These are phyloP conservation scores for Laothoe populi DNA, from an alignment of 2,888 invertebrate species.

Conservation along the genomic window DNA sequence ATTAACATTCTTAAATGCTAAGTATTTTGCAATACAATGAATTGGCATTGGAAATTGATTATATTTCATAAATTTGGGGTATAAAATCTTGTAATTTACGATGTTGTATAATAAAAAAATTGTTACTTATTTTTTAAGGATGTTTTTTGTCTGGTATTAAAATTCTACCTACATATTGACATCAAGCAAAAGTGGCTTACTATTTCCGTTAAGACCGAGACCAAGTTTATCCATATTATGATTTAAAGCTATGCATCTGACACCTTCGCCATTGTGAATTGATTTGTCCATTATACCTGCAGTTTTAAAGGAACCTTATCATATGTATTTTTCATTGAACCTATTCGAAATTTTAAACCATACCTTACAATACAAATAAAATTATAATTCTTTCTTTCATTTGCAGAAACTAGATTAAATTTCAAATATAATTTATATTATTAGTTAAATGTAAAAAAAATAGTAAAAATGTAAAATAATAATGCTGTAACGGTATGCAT, in stretches of 20 bases:
- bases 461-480: background rate
- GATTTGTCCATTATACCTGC: slow-evolving; percentile 48
- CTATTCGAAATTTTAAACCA: no score
- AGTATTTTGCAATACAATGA: background rate
- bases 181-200: slow-evolving; percentile 67
- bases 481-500: no score
- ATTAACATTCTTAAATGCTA: slow-evolving; percentile 1
- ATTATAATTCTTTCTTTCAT: no score
- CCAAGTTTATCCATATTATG: slow-evolving; percentile 56
- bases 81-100: background rate
- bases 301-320: slow-evolving; percentile 30
- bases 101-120: no score
- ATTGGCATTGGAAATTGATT: background rate
- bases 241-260: slow-evolving; percentile 60
- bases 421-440: no score
- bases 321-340: no score
- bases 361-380: no score
- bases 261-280: slow-evolving; percentile 52
- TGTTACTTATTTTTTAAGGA: background rate
- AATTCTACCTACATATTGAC: slow-evolving; percentile 63
- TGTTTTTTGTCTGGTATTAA: slow-evolving; percentile 14
- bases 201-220: slow-evolving; percentile 69
- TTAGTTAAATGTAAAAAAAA: background rate
- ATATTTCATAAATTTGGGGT: background rate
- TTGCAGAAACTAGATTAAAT: no score